Conservation (phyloP, 2,888 invertebrate genomes). For the Thera obeliscata region DNA sequence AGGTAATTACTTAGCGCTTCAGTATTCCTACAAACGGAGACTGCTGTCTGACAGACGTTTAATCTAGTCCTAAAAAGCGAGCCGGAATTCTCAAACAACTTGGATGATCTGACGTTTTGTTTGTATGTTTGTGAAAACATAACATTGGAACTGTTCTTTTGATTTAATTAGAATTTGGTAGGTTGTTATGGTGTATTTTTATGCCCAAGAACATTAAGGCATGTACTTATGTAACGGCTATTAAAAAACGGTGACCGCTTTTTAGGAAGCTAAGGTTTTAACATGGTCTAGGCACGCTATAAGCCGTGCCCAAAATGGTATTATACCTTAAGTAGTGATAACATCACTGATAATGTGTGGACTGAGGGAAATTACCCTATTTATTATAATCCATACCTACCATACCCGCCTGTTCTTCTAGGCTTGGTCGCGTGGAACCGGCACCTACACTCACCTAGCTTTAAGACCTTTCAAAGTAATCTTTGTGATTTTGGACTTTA, state of each 20-base stretch:
- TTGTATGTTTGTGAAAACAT: too few species aligned
- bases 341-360: conserved; percentile 16
- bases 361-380: conserved; percentile 8
- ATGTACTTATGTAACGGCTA: background rate
- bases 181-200: background rate
- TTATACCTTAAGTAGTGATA: conserved; percentile 11
- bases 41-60: background rate
- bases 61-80: background rate
- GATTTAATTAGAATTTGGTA: too few species aligned
- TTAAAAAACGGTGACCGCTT: background rate
- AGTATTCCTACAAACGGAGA: background rate
- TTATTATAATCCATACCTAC: background rate
- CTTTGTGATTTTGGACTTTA: too few species aligned
- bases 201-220: too few species aligned
- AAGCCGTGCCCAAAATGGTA: conserved; percentile 34
- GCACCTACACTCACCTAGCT: too few species aligned
- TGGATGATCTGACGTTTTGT: too few species aligned
- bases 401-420: too few species aligned
- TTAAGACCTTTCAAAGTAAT: too few species aligned
- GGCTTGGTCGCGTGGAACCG: too few species aligned
- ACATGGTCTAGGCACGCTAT: conserved; percentile 36
- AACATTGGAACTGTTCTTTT: too few species aligned
- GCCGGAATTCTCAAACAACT: background rate
- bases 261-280: background rate
- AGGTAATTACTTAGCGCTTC: conserved; percentile 23